Conservation (phyloP, 2,113 vertebrate species). For the Solenodon paradoxus region DNA sequence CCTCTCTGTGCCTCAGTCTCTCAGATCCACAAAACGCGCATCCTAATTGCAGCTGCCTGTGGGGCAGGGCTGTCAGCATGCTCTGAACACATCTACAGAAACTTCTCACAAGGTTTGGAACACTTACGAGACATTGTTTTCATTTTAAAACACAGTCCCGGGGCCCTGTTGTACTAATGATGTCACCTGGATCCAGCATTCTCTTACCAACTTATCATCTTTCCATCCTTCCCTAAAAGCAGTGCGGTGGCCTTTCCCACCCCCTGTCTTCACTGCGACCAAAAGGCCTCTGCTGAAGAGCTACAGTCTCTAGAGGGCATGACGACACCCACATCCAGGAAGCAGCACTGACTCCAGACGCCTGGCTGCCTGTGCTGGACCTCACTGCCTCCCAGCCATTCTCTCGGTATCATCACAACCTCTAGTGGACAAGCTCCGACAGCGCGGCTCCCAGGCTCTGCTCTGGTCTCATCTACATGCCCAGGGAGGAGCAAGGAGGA, state of each 20-base stretch:
- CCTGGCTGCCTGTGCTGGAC: too few relatives aligned
- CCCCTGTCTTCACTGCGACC: background rate
- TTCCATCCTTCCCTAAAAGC: background rate
- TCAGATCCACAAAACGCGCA: background rate
- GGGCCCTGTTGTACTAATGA: background rate
- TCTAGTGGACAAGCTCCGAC: background rate
- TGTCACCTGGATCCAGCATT: fast-evolving
- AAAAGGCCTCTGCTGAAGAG: background rate
- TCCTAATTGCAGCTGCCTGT: background rate
- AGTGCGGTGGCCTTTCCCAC: background rate
- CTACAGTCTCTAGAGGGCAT: too few relatives aligned
- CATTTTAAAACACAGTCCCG: background rate
- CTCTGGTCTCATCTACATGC: background rate
- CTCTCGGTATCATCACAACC: constrained; percentile 53
- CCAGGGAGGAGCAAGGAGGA: background rate
- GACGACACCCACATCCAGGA: too few relatives aligned
- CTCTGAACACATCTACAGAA: background rate
- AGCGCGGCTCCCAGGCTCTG: background rate
- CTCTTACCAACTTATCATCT: background rate
- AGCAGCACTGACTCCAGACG: fast-evolving
- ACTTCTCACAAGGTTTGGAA: background rate
- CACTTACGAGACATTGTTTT: background rate
- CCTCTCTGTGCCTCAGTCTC: background rate
- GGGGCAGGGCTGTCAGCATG: background rate
- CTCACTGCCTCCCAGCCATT: too few relatives aligned